These are phyloP conservation scores for Tolypeutes matacus DNA, from an alignment of 2,797 vertebrate species.

Conservation along the genomic window DNA sequence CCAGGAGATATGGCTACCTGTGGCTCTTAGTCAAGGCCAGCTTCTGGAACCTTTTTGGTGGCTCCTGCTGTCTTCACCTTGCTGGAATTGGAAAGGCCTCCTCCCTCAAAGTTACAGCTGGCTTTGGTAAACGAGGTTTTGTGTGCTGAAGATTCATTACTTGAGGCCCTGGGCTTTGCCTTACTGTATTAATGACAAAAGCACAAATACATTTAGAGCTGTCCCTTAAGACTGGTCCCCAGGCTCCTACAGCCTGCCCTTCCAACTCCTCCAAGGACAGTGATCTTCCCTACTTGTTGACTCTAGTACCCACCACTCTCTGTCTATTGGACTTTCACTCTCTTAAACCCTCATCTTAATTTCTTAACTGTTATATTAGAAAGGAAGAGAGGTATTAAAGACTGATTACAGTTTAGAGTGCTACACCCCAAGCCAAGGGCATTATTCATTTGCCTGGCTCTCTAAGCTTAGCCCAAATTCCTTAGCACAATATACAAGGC, in stretches of 20 bases:
- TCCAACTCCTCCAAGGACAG: neutral
- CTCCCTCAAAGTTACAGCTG: neutral
- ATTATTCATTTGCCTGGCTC: constrained; percentile 62
- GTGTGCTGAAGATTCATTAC: neutral
- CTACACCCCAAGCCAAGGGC: constrained; percentile 34
- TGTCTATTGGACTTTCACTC: neutral
- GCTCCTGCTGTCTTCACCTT: neutral
- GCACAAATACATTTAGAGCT: neutral
- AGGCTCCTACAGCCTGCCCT: neutral
- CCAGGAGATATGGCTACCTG: neutral
- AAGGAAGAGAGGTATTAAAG: constrained; percentile 72
- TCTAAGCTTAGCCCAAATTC: constrained; percentile 53
- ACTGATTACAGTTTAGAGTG: constrained; percentile 47
- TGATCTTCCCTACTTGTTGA: neutral
- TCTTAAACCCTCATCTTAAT: constrained; percentile 53
- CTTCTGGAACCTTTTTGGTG: neutral
- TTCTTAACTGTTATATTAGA: constrained; percentile 58
- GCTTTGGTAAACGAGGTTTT: constrained; percentile 23
- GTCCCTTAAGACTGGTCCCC: neutral
- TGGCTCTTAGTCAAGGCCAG: neutral
- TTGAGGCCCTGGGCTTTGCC: neutral
- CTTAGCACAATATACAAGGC: constrained; percentile 63
- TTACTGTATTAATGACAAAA: neutral
- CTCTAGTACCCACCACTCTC: neutral
- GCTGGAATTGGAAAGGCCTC: neutral